phyloP scores from a whole-genome alignment of 1,140 invertebrate genomes.

The Neodiprion fabricii region DNA sequence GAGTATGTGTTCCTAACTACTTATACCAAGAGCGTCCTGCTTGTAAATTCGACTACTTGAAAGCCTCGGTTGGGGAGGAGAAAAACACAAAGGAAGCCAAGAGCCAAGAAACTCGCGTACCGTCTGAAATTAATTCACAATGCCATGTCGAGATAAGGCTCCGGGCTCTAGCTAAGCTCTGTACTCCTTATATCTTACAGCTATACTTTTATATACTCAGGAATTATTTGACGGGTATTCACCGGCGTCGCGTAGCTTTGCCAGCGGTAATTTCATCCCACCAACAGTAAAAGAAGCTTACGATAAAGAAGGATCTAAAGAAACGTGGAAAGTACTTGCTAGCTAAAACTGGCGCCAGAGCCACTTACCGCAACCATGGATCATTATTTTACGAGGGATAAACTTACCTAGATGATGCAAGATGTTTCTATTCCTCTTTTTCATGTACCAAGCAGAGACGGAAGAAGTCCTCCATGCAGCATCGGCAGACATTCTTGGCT shows the following conservation, averaged over 20 bases:
- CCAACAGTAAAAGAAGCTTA: not conserved
- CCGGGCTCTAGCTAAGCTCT: not conserved
- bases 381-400: not conserved
- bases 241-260: not conserved
- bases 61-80: no score
- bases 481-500: slow-evolving; percentile 78
- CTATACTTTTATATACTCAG: not conserved
- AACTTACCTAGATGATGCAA: not conserved
- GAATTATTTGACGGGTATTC: not conserved
- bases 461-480: slow-evolving; percentile 54
- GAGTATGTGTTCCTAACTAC: no score
- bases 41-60: no score
- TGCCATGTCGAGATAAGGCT: not conserved
- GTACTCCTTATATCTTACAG: no score
- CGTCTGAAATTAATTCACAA: not conserved
- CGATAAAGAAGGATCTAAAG: not conserved
- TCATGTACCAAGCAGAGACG: slow-evolving; percentile 38
- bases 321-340: no score
- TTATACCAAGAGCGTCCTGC: no score
- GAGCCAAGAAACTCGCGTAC: no score
- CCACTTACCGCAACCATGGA: not conserved
- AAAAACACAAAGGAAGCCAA: no score
- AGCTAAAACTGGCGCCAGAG: not conserved
- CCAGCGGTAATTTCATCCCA: not conserved
- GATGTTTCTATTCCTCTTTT: slow-evolving; percentile 26